Base-by-base conservation (phyloP, 2,797 vertebrate genomes). In the Cheirogaleus major region DNA sequence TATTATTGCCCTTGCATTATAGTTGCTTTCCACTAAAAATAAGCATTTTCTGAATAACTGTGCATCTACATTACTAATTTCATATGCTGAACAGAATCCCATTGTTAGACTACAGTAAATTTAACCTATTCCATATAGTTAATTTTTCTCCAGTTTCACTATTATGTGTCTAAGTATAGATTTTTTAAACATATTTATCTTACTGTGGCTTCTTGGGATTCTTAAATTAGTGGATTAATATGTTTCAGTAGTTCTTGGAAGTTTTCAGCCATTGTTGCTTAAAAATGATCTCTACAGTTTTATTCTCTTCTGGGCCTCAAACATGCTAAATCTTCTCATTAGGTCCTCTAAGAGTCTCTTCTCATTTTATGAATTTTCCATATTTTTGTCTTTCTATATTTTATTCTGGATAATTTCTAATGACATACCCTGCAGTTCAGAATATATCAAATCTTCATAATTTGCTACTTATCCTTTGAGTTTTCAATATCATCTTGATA, bases 401-500 rank as follows among this genome's bases (percentile, higher is more conserved):
- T 88, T 22, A 91, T 87, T 75, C 3, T 45, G 20, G 20, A 80
- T 52, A 83, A 12, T 61, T 70, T 78, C 38, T 87, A 94, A 57
- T 84, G 50, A 86, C 15, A 5, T 78, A 88, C 5, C 10, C 22
- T 61, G 27, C 13, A 91, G 22, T 83, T 92, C 27, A 88, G 50
- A 95, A 85, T 91, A 91, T 72, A 87, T 41, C 18, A 91, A 63
- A 88, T 4, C 55, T 52, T 72, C 1, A 32, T 91, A 81, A 95
- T 65, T 84, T 69, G 2, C 45, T 91, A 72, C 0, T 0, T 9
- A 89, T 30, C 13, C 30, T 70, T 73, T 91, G 52, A 59, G 18
- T 82, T 45, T 75, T 87, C 75, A 86, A 59, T 32, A 55, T 61
- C 48, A 48, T 48, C 3, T 92, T 50, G 27, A 57, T 87, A 61